Conservation (phyloP, 92 coral and sea anemone species). For the Chrysogorgia sp. region DNA sequence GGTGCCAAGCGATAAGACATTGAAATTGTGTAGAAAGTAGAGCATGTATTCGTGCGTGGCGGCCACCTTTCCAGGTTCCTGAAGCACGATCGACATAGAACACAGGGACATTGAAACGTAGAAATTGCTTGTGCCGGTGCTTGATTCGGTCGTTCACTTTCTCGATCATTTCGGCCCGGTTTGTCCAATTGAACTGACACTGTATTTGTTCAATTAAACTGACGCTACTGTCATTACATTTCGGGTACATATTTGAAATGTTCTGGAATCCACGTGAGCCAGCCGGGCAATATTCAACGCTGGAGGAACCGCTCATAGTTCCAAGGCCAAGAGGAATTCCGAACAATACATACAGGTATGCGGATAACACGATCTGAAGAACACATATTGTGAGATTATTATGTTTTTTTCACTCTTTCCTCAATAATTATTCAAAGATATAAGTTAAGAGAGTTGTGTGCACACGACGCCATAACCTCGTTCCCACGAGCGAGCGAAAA, state of each 20-base stretch:
- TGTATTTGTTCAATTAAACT: constrained; percentile 51
- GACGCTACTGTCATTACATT: no score
- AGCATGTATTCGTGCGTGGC: constrained; percentile 58
- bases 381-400: no score
- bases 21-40: constrained; percentile 54
- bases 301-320: constrained; percentile 6
- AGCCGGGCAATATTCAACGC: constrained; percentile 11
- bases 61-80: no score
- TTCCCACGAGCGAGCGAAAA: no score
- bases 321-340: not conserved
- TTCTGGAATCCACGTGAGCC: constrained; percentile 9
- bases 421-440: no score
- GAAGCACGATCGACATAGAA: constrained; percentile 20
- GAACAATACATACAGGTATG: not conserved
- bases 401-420: no score
- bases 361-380: constrained; percentile 14
- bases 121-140: constrained; percentile 50
- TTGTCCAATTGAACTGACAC: constrained; percentile 54
- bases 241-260: constrained; percentile 27
- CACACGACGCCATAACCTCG: no score
- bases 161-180: constrained; percentile 37
- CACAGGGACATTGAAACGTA: constrained; percentile 55
- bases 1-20: constrained; percentile 49
- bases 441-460: no score
- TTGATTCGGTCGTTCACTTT: constrained; percentile 40